Base-by-base conservation (phyloP, 2,797 vertebrate species). In the Sebastolobus altivelis region DNA sequence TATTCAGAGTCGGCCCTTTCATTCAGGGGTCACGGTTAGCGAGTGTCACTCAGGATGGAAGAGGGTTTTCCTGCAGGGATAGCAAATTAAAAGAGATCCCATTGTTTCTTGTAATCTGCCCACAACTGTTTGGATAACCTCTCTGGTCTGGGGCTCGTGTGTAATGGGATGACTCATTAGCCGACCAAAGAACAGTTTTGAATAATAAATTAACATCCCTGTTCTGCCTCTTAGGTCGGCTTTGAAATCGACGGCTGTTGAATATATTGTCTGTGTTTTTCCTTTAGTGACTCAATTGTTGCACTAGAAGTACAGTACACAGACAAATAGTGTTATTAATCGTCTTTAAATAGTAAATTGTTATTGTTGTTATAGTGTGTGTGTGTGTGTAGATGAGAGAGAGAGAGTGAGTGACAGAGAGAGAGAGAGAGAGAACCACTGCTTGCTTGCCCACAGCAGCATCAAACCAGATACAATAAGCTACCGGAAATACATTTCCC, bases 91-190 rank as follows among this genome's bases (percentile, higher is more conserved):
- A 72, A 69, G 65, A 56, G 56, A 31, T 61, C 20, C 78, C 35
- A 72, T 79, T 84, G 66, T 86, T 77, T 82, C 46, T 37, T 74
- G 35, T 85, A 72, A 87, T 86, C 68, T 88, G 54, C 38, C 40
- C 52, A 40, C 0, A 61, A 52, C 33, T 62, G 55, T 81, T 80
- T 70, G 52, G 66, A 71, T 72, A 80, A 75, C 58, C 65, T 83
- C 33, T 5, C 40, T 65, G 35, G 62, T 61, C 49, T 77, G 66
- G 46, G 62, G 52, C 38, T 46, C 10, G 4, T 40, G 38, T 55
- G 77, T 55, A 55, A 85, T 69, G 12, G 16, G n/a, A 55, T 77
- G 60, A 79, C 43, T 81, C 49, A 84, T 77, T 66, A 70, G 37
- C 29, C 29, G 31, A 63, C 11, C 49, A 46, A 78, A 84, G 22